Evolutionary conservation across 92 coral and sea anemone genomes (phyloP), one percentile per base, ranked within the genome.

Genomic region (Isaurus tuberculatus): DNA sequence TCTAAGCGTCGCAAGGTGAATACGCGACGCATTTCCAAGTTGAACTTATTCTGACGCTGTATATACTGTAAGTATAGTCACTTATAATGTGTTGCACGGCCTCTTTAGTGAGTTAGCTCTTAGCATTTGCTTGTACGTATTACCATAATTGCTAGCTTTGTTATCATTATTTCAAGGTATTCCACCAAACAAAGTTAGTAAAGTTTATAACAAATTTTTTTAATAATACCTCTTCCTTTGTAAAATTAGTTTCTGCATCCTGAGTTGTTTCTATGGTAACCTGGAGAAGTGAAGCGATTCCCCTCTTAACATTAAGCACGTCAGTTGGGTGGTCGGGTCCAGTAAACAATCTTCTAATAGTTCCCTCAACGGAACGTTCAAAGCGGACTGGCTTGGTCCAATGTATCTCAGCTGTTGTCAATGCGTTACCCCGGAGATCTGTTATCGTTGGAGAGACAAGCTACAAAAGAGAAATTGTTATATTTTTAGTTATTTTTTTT

Each of bases 301-400:
- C 88, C 33, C 72, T 89, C 73, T 89, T 89, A 31, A 89, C 63
- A 65, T 89, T 89, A 69, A 89, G 88, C 6, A 89, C 40, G 48
- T 83, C 89, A 0, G 65, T 23, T 1, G 89, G 85, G 17, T 84
- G 80, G 8, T 4, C 36, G 5, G 75, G n/a, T 17, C 75, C 25
- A 13, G 81, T 70, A 33, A 44, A 34, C 27, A 89, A 37, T 8
- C 37, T 79, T 8, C 53, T 73, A 36, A 84, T 84, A 23, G 27
- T 51, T 19, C 92, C 92, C 46, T 85, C 61, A 5, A 27, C 29
- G 4, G 19, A 17, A 37, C 79, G 55, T n/a, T 87, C 72, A 73
- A 80, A 73, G 61, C 49, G 37, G 14, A 87, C 53, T 8, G 85
- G 86, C 34, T 87, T 37, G 28, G 67, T 44, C 90, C 90, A 87